A percentile compares a stretch with the other conserved stretches of the same genome.
phyloP scores from a whole-genome alignment of 2,888 invertebrate species.

The Ligdia adustata region DNA sequence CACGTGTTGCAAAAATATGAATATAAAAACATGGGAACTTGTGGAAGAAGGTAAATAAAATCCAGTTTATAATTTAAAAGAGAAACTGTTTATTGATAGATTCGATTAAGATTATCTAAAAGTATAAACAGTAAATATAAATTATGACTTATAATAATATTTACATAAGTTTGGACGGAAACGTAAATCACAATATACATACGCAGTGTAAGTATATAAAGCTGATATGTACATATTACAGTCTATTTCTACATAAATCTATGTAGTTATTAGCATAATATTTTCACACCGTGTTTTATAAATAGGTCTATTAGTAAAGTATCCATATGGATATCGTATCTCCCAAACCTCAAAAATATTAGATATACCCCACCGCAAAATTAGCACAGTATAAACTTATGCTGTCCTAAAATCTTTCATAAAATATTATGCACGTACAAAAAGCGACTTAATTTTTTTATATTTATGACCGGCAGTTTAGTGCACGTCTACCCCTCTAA shows the following conservation, averaged over 20 bases:
- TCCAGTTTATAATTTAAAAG: constrained; percentile 5
- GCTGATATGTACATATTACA: constrained; percentile 35
- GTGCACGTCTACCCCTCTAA: neutral
- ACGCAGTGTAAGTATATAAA: constrained; percentile 70
- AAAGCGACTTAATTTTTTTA: too few species aligned
- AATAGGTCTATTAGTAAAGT: constrained; percentile 13
- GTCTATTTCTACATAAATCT: constrained; percentile 59
- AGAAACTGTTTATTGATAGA: constrained; percentile 28
- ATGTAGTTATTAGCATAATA: constrained; percentile 53
- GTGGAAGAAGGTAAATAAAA: constrained; percentile 6
- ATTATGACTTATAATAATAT: constrained; percentile 50
- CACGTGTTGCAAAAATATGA: too few species aligned
- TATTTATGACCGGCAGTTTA: neutral
- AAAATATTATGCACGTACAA: too few species aligned
- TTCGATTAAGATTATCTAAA: constrained; percentile 42
- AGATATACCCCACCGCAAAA: too few species aligned
- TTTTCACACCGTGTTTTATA: constrained; percentile 34
- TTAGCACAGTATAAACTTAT: too few species aligned
- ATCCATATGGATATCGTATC: neutral
- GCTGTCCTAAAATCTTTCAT: too few species aligned
- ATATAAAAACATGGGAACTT: too few species aligned
- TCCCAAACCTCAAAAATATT: too few species aligned
- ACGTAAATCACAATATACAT: constrained; percentile 71
- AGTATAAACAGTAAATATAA: constrained; percentile 65
- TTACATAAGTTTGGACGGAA: constrained; percentile 59